Base-by-base conservation (phyloP, 2,797 vertebrate species). In the Hydrolagus colliei region DNA sequence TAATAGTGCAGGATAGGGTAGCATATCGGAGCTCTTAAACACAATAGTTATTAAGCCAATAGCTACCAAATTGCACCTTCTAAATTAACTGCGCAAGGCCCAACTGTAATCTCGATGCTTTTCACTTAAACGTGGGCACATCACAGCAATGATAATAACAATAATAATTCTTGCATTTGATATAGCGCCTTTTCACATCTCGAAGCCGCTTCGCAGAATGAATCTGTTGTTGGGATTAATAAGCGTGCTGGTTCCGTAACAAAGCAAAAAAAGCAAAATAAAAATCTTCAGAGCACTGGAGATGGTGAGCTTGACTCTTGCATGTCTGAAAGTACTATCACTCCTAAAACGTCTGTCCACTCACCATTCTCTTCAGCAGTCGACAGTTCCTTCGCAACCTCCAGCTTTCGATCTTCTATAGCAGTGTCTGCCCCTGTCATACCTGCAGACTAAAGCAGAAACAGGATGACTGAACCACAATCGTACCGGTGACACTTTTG, bases 381-480 rank as follows among this genome's bases (percentile, higher is more conserved):
- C 86, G 90, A 90, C 87, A 94, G 91, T 86, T 95, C 92, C 88
- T 95, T 93, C 86, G 94, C 92, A 89, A 94, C 93, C 86, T 97
- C 97, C 22, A 94, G 94, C 90, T 94, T 95, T 91, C 93, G 92
- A 88, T 91, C 90, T 87, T 93, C 95, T 88, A 93, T 96, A 89
- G 93, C 94, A 87, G 93, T 87, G 87, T 94, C 94, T 88, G 93
- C 94, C 89, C 95, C 95, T 91, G 92, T 94, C 90, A 96, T 93
- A 94, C 94, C 93, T 91, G 95, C 89, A 91, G 95, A 93, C 96
- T 95, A 86, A 84, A 72, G 87, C 41, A 86, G 41, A 87, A 35
- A 16, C 20, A 35, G 74, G n/a, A 11, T 35, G 18, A 10, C n/a
- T 67, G 35, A 4, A 18, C 7, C 35, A 52, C 41, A 52, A 52